Base-by-base conservation (phyloP, 37 sponge, comb jelly and placozoan species). In the Mnemiopsis leidyi region DNA sequence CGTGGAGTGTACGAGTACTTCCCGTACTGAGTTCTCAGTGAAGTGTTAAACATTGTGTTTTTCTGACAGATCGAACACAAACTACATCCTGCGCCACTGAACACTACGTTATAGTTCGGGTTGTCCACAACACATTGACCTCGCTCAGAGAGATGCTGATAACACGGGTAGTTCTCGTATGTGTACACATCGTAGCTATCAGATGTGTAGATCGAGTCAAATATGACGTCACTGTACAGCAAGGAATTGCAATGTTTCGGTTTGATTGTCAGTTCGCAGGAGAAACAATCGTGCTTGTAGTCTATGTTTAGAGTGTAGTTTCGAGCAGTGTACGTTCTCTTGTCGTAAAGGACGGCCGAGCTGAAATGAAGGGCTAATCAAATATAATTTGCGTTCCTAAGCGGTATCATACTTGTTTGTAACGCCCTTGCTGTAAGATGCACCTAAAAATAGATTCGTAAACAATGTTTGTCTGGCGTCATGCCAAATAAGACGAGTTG, bases 111-210 rank as follows among this genome's bases (percentile, higher is more conserved):
- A 23, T 38, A 40, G 20, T 25, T 13, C 7, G 16, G 48, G 39
- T 33, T 25, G 61, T 48, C 61, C 61, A 48, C 61, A 35, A 85
- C 90, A 23, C 9, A 21, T 37, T 32, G 26, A 5, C 61, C 61
- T 36, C 13, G 20, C 5, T 29, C 5, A 20, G 82, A 1, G 9
- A 85, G 24, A 13, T 18, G 33, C 28, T 33, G 36, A 28, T 85
- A 85, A 33, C 90, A 85, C 61, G 90, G 90, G 29, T 85, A 85
- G 7, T 40, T 85, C 90, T 85, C 90, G 24, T 20, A 21, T 23
- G 26, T 26, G 25, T 85, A 33, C 61, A 85, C 90, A 40, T 38
- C 40, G 61, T 85, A 85, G 3, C 24, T 40, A 20, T 28, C 36
- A 2, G 26, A 32, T 2, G 90, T 38, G 34, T 29, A 1, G 1